These are phyloP conservation scores for Myotis findleyi DNA, from an alignment of 2,797 vertebrate genomes.

Conservation along the genomic window DNA sequence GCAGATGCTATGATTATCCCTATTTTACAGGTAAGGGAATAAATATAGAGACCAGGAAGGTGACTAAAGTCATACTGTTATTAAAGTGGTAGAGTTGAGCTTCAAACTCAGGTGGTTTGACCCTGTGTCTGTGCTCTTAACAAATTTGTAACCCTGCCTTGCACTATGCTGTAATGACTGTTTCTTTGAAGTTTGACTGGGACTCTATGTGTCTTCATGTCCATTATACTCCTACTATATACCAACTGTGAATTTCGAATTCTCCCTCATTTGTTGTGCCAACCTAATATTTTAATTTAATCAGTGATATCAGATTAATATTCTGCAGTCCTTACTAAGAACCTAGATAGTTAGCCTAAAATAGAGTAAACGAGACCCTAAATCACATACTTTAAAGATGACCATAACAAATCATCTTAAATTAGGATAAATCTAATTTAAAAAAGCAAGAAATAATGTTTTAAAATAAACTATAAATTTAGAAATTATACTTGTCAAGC, in stretches of 20 bases:
- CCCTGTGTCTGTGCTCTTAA: background rate
- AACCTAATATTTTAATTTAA: constrained; percentile 26
- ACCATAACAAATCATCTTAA: constrained; percentile 41
- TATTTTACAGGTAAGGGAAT: background rate
- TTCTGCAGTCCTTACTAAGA: constrained; percentile 13
- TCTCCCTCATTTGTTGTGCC: background rate
- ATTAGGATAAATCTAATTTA: constrained; percentile 14
- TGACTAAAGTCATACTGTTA: background rate
- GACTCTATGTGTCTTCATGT: background rate
- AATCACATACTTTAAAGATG: background rate
- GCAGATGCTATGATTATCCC: background rate
- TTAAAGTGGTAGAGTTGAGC: background rate
- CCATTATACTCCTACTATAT: background rate
- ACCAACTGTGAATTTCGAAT: background rate
- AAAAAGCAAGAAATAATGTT: constrained; percentile 33
- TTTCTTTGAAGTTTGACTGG: background rate
- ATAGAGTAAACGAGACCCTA: background rate
- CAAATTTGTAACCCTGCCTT: background rate
- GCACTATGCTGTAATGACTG: background rate
- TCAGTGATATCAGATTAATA: constrained; percentile 21
- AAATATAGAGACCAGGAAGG: background rate
- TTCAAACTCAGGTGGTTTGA: background rate
- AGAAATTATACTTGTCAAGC: constrained; percentile 5
- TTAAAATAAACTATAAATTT: constrained; percentile 22
- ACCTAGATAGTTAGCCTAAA: background rate